Conservation (phyloP, 1,140 invertebrate species). For the Bombus waltoni region DNA sequence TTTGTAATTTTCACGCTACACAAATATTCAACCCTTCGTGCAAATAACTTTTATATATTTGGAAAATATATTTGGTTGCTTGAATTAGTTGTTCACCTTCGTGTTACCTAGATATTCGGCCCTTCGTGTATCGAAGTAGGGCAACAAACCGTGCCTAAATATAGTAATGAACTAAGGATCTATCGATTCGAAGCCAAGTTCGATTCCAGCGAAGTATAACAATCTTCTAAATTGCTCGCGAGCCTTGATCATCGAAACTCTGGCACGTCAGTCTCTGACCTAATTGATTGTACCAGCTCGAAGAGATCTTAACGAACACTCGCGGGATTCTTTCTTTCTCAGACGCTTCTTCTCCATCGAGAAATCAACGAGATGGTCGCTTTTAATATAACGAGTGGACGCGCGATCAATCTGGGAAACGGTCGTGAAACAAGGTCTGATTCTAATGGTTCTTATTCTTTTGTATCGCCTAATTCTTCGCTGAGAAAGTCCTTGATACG, state of each 20-base stretch:
- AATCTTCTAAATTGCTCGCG: neutral
- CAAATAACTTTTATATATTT: too few species aligned
- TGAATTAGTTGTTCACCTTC: neutral
- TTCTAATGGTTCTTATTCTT: neutral
- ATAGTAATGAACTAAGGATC: neutral
- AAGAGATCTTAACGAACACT: neutral
- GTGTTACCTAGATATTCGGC: neutral
- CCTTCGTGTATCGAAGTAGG: constrained; percentile 14
- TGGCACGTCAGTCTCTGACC: neutral
- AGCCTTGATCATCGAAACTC: neutral
- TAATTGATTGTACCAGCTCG: neutral
- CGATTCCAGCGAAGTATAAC: neutral
- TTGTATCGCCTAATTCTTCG: neutral
- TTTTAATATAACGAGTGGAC: constrained; percentile 15
- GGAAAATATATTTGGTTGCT: neutral
- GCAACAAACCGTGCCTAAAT: constrained; percentile 7
- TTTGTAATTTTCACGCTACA: neutral
- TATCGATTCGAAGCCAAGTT: constrained; percentile 27
- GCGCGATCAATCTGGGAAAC: neutral
- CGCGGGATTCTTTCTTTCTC: neutral
- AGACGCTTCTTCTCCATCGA: neutral
- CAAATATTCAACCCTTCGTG: too few species aligned
- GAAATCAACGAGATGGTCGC: neutral
- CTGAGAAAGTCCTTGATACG: too few species aligned
- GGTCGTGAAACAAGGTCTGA: neutral